Conservation (phyloP, 2,113 vertebrate species). For the Syngnathus typhle region DNA sequence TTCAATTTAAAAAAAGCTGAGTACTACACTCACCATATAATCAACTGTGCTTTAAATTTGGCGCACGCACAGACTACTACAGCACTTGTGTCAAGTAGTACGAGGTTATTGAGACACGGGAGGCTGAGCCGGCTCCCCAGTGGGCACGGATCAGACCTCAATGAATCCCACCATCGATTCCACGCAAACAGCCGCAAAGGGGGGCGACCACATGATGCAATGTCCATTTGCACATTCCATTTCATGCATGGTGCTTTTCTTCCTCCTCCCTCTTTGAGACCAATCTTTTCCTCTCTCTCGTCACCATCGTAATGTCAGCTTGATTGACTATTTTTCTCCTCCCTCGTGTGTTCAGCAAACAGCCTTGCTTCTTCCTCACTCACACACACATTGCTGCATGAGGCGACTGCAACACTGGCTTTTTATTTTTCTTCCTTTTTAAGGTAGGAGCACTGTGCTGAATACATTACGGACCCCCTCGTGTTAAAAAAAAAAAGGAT, state of each 20-base stretch:
- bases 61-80: not conserved
- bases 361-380: slow-evolving; percentile 44
- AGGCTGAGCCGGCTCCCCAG: slow-evolving; percentile 31
- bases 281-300: slow-evolving; percentile 28
- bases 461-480: slow-evolving; percentile 7
- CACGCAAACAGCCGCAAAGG: not conserved
- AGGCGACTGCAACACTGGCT: slow-evolving; percentile 36
- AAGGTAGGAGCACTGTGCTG: slow-evolving; percentile 52
- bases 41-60: too few species aligned
- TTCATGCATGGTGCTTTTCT: not conserved
- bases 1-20: too few species aligned
- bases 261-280: not conserved
- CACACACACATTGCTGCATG: slow-evolving; percentile 35
- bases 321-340: slow-evolving; percentile 63
- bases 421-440: slow-evolving; percentile 39
- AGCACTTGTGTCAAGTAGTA: slow-evolving; percentile 29
- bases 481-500: slow-evolving; percentile 38
- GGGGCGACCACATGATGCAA: not conserved
- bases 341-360: slow-evolving; percentile 57
- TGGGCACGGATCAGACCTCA: slow-evolving; percentile 24
- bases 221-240: not conserved
- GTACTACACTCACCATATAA: too few species aligned
- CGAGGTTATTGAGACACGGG: slow-evolving; percentile 16
- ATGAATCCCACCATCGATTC: slow-evolving; percentile 26
- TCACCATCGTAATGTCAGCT: slow-evolving; percentile 40